These are phyloP conservation scores for Mermis nigrescens DNA, from an alignment of 2,888 invertebrate species.

Conservation along the genomic window DNA sequence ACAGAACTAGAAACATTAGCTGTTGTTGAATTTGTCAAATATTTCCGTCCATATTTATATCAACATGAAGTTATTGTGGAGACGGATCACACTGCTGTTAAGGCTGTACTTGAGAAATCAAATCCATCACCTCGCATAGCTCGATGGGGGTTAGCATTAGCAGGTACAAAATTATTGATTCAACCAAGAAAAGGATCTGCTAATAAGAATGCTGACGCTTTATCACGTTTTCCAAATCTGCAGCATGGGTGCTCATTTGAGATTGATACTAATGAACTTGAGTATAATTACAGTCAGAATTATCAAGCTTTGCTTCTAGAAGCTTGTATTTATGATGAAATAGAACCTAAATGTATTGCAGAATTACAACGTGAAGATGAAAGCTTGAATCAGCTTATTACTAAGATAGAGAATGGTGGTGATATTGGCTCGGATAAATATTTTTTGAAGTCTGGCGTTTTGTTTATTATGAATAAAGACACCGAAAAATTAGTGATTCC, in stretches of 20 bases:
- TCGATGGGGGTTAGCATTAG: neutral
- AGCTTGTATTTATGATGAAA: neutral
- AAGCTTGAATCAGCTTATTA: neutral
- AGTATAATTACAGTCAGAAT: neutral
- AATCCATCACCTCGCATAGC: neutral
- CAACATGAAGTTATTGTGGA: neutral
- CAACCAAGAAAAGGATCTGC: neutral
- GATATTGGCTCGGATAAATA: too few relatives aligned
- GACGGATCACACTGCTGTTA: slow-evolving; percentile 1
- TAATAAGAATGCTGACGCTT: neutral
- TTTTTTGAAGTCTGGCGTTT: neutral
- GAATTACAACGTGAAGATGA: neutral
- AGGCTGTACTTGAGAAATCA: neutral
- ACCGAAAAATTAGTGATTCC: neutral
- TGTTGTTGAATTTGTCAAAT: neutral
- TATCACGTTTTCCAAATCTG: slow-evolving; percentile 14
- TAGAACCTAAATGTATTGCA: too few relatives aligned
- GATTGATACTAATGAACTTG: neutral
- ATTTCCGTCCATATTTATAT: slow-evolving; percentile 5
- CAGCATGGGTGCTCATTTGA: neutral
- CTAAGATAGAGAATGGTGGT: neutral
- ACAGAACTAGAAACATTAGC: slow-evolving; percentile 5
- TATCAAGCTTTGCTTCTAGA: neutral
- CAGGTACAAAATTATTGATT: neutral
- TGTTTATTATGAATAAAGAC: neutral